Conservation (phyloP, 1,140 invertebrate species). For the Brachionus plicatilis region DNA sequence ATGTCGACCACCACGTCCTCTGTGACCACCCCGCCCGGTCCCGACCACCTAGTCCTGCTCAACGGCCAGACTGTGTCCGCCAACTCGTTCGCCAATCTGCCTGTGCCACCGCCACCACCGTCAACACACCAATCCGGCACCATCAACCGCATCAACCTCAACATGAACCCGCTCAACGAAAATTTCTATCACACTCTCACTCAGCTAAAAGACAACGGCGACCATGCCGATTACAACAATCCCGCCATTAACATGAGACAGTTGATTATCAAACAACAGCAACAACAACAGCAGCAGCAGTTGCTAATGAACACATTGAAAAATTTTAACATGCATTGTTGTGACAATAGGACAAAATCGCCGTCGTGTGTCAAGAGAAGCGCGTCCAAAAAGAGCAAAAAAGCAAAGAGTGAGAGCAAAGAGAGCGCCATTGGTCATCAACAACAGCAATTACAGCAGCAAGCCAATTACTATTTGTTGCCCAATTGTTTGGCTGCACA, state of each 20-base stretch:
- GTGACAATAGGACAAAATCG: background rate
- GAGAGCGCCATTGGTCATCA: background rate
- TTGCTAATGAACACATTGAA: conserved; percentile 11
- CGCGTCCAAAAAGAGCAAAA: conserved; percentile 9
- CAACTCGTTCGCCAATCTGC: background rate
- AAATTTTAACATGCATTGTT: background rate
- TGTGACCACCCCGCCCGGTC: background rate
- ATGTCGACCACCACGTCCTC: conserved; percentile 38
- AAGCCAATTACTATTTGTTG: conserved; percentile 19
- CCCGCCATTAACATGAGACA: conserved; percentile 1
- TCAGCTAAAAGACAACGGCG: background rate
- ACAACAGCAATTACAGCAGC: background rate
- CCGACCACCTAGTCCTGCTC: background rate
- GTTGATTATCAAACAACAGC: background rate
- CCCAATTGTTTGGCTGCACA: background rate
- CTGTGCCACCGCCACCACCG: background rate
- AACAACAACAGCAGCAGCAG: conserved; percentile 27
- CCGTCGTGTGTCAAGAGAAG: background rate
- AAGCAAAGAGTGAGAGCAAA: background rate
- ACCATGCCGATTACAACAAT: conserved; percentile 1
- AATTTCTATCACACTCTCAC: conserved; percentile 33
- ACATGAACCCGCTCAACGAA: conserved; percentile 15
- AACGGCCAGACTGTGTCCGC: background rate
- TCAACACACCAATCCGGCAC: background rate
- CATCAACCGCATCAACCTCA: conserved; percentile 5